Percentiles rank a stretch among this genome's conserved stretches.
Evolutionary conservation across 1,140 invertebrate genomes (phyloP).

Genomic region (Tetraneura akinire): DNA sequence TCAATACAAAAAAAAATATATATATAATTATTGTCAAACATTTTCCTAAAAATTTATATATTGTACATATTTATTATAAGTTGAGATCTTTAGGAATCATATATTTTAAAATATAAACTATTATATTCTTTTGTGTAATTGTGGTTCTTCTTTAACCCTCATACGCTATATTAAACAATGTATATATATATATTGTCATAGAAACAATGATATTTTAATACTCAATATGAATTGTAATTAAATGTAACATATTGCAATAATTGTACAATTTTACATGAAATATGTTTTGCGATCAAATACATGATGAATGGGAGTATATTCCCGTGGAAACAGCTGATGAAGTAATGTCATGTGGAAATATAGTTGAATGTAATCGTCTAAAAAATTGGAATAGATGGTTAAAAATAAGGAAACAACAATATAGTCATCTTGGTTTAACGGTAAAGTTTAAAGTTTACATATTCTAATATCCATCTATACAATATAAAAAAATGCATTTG

Average conservation of each 20-base stretch:
- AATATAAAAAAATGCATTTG: background rate
- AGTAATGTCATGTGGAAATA: background rate
- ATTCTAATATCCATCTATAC: no score
- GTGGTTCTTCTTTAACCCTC: no score
- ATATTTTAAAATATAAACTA: conserved; percentile 20
- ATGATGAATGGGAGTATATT: conserved; percentile 1
- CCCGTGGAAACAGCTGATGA: conserved; percentile 31
- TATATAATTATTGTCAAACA: background rate
- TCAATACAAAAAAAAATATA: no score
- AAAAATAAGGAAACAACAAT: conserved; percentile 40
- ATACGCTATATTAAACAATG: no score
- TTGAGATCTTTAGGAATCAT: background rate
- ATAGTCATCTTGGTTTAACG: conserved; percentile 33
- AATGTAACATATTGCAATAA: background rate
- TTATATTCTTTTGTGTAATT: conserved; percentile 30
- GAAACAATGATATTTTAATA: background rate
- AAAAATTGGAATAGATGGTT: conserved; percentile 45
- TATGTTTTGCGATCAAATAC: background rate
- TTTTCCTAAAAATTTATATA: background rate
- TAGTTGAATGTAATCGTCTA: background rate
- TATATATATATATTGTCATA: background rate
- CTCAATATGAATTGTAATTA: background rate
- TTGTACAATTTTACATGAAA: background rate
- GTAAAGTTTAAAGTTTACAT: background rate
- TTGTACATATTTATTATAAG: conserved; percentile 39